Evolutionary conservation across 2,113 vertebrate genomes (phyloP), one percentile per base, ranked within the genome.

Genomic region (Verasper variegatus): DNA sequence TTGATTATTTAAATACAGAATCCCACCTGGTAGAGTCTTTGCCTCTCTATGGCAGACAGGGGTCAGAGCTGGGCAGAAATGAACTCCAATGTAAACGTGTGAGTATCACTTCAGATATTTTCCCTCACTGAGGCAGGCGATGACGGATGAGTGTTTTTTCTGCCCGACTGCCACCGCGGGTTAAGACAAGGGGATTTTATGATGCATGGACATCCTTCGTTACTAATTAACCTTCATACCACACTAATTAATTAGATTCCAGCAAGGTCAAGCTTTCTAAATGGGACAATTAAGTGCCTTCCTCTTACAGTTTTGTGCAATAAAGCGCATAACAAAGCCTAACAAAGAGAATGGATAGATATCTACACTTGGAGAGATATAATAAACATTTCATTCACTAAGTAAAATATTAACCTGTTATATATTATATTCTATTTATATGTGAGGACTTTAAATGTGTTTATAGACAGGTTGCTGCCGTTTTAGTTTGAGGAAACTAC

Each of bases 201-300:
- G 92, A 95, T 94, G 93, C 94, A 95, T 92, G 87, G 89, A 92
- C 88, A 91, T 94, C 92, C 93, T 91, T 83, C 75, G 83, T 92
- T 91, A 91, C 91, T 93, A 94, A 94, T 94, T 95, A 95, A 95
- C 93, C 94, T 94, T 94, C 92, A 92, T 91, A 92, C 86, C 72
- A 89, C 87, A 92, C 92, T 95, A 93, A 95, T 94, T 94, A 92
- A 95, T 95, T 94, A 86, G 76, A 93, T 91, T 90, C 86, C 76
- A 88, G 89, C 93, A 95, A 95, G 94, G 94, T 94, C 93, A 93
- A 86, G 84, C 78, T 90, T 93, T 92, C 89, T 92, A 91, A 94
- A 90, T 91, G 90, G 81, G 90, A 93, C 89, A 94, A 93, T 94
- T 94, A 92, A 84, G 81, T 62, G 40, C 59, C 72, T 85, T 87